phyloP scores from a whole-genome alignment of 2,888 invertebrate species.

The Ennomos erosarius region DNA sequence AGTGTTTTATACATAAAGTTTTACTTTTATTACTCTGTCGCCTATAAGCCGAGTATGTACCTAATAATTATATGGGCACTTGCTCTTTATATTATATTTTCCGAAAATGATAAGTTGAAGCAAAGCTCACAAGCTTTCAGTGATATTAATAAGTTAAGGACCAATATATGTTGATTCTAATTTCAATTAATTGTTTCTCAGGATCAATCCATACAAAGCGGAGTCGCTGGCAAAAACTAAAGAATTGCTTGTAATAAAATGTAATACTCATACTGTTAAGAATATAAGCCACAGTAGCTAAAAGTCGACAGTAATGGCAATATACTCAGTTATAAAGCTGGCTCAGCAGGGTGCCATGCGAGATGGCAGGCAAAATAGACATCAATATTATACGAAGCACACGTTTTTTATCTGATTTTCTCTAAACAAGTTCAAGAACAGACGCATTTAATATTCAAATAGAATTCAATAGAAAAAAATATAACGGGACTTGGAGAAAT shows the following conservation, averaged over 20 bases:
- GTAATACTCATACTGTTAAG: slow-evolving; percentile 12
- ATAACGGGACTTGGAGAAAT: slow-evolving; percentile 16
- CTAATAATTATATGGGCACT: too few relatives aligned
- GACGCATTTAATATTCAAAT: slow-evolving; percentile 15
- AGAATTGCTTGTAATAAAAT: slow-evolving; percentile 11
- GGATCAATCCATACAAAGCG: background rate
- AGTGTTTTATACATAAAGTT: slow-evolving; percentile 8
- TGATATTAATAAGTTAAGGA: too few relatives aligned
- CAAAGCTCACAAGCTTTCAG: too few relatives aligned
- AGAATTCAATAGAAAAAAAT: background rate
- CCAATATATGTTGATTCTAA: too few relatives aligned
- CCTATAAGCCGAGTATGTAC: too few relatives aligned
- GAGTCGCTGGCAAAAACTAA: background rate
- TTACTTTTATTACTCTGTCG: slow-evolving; percentile 10
- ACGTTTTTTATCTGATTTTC: slow-evolving; percentile 19
- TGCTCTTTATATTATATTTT: too few relatives aligned
- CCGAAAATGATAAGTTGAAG: too few relatives aligned
- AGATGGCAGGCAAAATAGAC: slow-evolving; percentile 14
- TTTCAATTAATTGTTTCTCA: too few relatives aligned
- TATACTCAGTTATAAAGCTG: slow-evolving; percentile 5
- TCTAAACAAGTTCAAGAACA: slow-evolving; percentile 14
- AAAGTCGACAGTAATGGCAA: slow-evolving; percentile 19
- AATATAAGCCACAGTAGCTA: slow-evolving; percentile 24
- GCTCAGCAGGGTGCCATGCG: slow-evolving; percentile 12
- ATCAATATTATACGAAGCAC: slow-evolving; percentile 12